Evolutionary conservation across 2,888 invertebrate species (phyloP).

Genomic region (Amphimallon solstitiale): DNA sequence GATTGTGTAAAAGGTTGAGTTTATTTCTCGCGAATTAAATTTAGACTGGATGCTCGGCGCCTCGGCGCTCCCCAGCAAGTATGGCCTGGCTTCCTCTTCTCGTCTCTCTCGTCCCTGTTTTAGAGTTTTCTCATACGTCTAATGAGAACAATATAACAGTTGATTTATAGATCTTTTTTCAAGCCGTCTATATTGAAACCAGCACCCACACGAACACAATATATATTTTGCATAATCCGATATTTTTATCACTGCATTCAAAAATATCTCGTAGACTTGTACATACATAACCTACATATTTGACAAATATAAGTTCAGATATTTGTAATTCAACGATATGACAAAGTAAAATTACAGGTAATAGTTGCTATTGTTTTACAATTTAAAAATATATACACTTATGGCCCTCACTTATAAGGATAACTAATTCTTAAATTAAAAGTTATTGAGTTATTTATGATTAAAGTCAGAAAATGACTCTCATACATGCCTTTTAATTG

Average conservation of each 20-base stretch:
- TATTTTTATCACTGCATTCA: slow-evolving; percentile 22
- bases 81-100: slow-evolving; percentile 58
- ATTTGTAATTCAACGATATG: no score
- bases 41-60: slow-evolving; percentile 53
- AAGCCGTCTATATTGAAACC: no score
- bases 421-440: no score
- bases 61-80: slow-evolving; percentile 59
- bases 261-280: slow-evolving; percentile 18
- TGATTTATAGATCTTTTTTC: slow-evolving; percentile 28
- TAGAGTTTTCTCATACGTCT: not conserved
- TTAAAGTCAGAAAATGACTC: no score
- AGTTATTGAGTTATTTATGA: no score
- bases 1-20: slow-evolving; percentile 56
- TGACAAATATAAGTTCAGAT: not conserved
- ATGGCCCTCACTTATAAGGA: no score
- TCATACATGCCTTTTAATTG: no score
- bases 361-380: no score
- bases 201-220: slow-evolving; percentile 12
- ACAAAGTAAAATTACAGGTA: no score
- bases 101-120: slow-evolving; percentile 6
- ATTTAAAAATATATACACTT: no score
- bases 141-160: slow-evolving; percentile 27
- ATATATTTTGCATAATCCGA: slow-evolving; percentile 16
- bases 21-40: slow-evolving; percentile 57
- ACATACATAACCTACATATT: slow-evolving; percentile 19